Base-by-base conservation (phyloP, 2,888 invertebrate species). In the Branchinecta sandiegonensis region DNA sequence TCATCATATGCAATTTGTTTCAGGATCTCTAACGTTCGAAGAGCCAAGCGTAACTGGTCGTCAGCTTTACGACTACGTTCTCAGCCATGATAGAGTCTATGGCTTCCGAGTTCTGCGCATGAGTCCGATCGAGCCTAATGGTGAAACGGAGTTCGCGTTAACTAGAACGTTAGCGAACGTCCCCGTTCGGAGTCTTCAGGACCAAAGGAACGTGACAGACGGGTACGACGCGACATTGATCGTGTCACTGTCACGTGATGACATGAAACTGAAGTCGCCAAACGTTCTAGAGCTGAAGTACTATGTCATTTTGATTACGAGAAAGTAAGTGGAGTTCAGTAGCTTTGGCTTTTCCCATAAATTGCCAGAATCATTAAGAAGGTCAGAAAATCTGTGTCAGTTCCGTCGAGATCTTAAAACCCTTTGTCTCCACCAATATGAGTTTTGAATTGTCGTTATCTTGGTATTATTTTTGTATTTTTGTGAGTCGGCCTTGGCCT, bases 201-300 rank as follows among this genome's bases (percentile, higher is more conserved):
- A n/a, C 14, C 66, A 66, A 14, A 12, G 6, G n/a, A 48, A 68
- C 17, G 48, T 23, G 46, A 8, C 63, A 1, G 85, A 86, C 71
- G 85, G 85, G 74, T 86, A 86, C 76, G 84, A 86, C 73, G 81
- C 86, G 17, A 84, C 85, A 0, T 77, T 87, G 56, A 81, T 87
- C 14, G 83, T 87, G 48, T 81, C 84, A n/a, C 83, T 84, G 72
- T 79, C 80, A 69, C 71, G 70, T 69, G 74, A 72, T 65, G 71
- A 69, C 66, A 66, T 70, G n/a, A 70, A 66, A 14, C 73, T 56
- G 73, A 76, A 71, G 74, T 72, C 71, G 70, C 66, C 78, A 74
- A 72, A 79, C 67, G 74, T 78, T 65, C 77, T 84, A 13, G 78
- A 79, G 70, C 77, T 85, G 47, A 83, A 83, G 74, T 85, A 82